Percentiles rank a stretch among this genome's conserved stretches.
These are phyloP conservation scores for Tetrax tetrax DNA, from an alignment of 2,113 vertebrate genomes.

Conservation along the genomic window DNA sequence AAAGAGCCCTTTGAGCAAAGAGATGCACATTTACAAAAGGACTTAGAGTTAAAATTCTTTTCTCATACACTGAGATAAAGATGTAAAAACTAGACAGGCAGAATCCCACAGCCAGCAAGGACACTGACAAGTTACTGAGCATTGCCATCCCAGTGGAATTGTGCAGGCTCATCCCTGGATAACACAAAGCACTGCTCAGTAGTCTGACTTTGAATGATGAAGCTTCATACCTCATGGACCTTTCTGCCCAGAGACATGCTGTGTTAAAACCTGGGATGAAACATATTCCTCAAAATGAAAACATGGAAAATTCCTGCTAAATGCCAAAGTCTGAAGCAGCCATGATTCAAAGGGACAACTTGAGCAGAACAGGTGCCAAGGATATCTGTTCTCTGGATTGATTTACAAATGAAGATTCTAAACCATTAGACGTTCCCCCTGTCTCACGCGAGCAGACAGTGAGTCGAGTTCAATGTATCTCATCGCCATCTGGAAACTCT, in stretches of 20 bases:
- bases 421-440: neutral
- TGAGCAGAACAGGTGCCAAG: conserved; percentile 48
- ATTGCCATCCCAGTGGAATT: neutral
- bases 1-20: neutral
- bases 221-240: neutral
- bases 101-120: neutral
- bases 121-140: neutral
- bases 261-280: neutral
- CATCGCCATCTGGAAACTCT: conserved; percentile 39
- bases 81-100: neutral
- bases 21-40: neutral
- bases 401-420: conserved; percentile 39
- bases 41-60: neutral
- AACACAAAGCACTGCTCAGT: neutral
- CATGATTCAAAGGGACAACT: conserved; percentile 47
- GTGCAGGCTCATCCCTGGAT: neutral
- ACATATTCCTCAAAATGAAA: conserved; percentile 5
- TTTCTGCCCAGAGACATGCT: neutral
- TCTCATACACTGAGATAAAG: neutral
- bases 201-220: neutral
- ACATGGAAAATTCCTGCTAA: conserved; percentile 32
- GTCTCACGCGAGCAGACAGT: conserved; percentile 5
- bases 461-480: neutral
- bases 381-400: conserved; percentile 15
- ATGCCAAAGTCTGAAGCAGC: conserved; percentile 13